Evolutionary conservation across 2,888 invertebrate genomes (phyloP), one percentile per base, ranked within the genome.

Genomic region (Horisme vitalbata): DNA sequence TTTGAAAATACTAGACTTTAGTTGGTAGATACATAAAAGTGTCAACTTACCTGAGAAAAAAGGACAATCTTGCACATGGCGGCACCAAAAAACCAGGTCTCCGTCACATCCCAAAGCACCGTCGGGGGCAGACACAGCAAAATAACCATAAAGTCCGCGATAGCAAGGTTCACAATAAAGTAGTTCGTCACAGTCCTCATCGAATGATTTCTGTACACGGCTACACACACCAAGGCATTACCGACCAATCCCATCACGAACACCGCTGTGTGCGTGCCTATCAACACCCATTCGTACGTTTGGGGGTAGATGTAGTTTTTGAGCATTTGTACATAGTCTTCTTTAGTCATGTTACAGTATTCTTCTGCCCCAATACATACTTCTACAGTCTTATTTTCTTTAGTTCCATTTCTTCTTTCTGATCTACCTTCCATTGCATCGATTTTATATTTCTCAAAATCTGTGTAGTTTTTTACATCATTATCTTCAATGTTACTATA

Each of bases 131-230:
- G 89, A 75, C 98, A 98, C 57, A 97, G 92, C 35, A 97, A 75
- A 36, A 98, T 94, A 54, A 98, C 97, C 84, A 97, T 91, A 65
- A 98, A 95, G 73, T 98, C 98, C 0, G 95, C 95, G 4, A 93
- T 91, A 0, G 97, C 97, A 65, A 97, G 84, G 75, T 98, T 97
- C 26, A 97, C 96, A 64, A 98, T 95, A 76, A 97, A 97, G 74
- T 95, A 95, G 79, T 98, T 98, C 27, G 97, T 98, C 11, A 98
- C 97, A 0, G 96, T 97, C 45, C 97, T 90, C 97, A 98, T 97
- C 1, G 93, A 91, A 55, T 93, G 94, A 70, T 97, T 97, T 45
- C 95, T 91, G 71, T 95, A 95, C 0, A 98, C 97, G 0, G 97
- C 97, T 20, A 95, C 91, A 65, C 97, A 96, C 20, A 98, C 98